Conservation (phyloP, 2,888 invertebrate species). For the Netelia fuscicornis region DNA sequence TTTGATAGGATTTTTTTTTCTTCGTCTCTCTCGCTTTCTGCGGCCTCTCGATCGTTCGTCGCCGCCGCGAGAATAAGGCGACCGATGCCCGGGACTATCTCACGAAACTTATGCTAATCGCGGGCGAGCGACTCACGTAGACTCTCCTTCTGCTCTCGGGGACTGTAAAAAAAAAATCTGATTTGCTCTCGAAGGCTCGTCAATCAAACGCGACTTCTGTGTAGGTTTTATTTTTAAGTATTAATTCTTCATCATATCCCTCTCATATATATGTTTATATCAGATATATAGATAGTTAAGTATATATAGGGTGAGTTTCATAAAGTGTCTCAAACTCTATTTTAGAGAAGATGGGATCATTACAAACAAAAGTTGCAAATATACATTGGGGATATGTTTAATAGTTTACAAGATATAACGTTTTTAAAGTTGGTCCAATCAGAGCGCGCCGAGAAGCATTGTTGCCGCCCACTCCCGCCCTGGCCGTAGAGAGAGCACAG, state of each 20-base stretch:
- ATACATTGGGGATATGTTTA: too few relatives aligned
- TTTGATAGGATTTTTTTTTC: neutral
- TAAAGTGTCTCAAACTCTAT: too few relatives aligned
- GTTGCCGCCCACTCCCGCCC: too few relatives aligned
- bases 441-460: too few relatives aligned
- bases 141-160: neutral
- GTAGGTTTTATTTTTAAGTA: slow-evolving; percentile 25
- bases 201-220: slow-evolving; percentile 35
- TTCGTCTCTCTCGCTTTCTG: slow-evolving; percentile 1
- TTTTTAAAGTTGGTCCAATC: too few relatives aligned
- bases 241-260: slow-evolving; percentile 5
- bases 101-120: slow-evolving; percentile 53
- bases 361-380: too few relatives aligned
- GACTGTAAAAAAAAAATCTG: slow-evolving; percentile 24
- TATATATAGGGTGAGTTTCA: neutral
- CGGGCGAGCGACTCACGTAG: neutral
- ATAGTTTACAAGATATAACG: too few relatives aligned
- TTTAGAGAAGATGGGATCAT: too few relatives aligned
- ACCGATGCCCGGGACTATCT: slow-evolving; percentile 25
- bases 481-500: too few relatives aligned
- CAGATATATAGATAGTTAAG: neutral
- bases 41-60: slow-evolving; percentile 25
- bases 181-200: slow-evolving; percentile 37
- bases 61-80: neutral
- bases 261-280: neutral